A percentile compares a stretch with the other conserved stretches of the same genome.
phyloP scores from a whole-genome alignment of 2,888 invertebrate species.

The Camponotus fellah region DNA sequence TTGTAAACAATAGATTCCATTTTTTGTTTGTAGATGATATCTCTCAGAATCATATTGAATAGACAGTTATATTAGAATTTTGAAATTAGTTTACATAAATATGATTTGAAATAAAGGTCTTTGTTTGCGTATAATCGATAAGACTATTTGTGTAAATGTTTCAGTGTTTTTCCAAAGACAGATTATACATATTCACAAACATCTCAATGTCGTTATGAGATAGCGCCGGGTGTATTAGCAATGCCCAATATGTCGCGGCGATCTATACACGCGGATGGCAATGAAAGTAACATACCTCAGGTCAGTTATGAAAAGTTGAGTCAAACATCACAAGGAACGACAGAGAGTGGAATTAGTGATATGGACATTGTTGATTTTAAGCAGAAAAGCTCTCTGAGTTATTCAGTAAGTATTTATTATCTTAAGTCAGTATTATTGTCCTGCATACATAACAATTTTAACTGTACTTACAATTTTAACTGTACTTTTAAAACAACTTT shows the following conservation, averaged over 20 bases:
- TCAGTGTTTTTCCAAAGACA: conserved; percentile 95
- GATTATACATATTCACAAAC: conserved; percentile 95
- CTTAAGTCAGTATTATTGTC: conserved; percentile 1
- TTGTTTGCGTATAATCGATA: background rate
- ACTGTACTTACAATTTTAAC: too few species aligned
- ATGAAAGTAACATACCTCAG: conserved; percentile 72
- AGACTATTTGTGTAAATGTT: conserved; percentile 72
- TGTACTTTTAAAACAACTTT: conserved; percentile 28
- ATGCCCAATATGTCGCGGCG: conserved; percentile 97
- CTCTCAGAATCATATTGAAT: background rate
- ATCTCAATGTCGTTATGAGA: conserved; percentile 93
- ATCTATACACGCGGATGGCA: conserved; percentile 85
- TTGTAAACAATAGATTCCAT: conserved; percentile 24
- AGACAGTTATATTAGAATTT: background rate
- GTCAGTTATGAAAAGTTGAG: conserved; percentile 74
- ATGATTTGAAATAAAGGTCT: background rate
- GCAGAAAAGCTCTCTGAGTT: conserved; percentile 11
- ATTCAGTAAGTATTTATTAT: conserved; percentile 51
- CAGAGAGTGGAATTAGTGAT: conserved; percentile 61
- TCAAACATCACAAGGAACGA: conserved; percentile 53
- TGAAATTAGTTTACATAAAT: background rate
- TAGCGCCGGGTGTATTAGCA: conserved; percentile 92
- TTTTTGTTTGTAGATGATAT: background rate
- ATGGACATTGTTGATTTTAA: conserved; percentile 35
- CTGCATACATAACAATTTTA: background rate